Evolutionary conservation across 2,797 vertebrate genomes (phyloP).

Genomic region (Myotis planiceps): DNA sequence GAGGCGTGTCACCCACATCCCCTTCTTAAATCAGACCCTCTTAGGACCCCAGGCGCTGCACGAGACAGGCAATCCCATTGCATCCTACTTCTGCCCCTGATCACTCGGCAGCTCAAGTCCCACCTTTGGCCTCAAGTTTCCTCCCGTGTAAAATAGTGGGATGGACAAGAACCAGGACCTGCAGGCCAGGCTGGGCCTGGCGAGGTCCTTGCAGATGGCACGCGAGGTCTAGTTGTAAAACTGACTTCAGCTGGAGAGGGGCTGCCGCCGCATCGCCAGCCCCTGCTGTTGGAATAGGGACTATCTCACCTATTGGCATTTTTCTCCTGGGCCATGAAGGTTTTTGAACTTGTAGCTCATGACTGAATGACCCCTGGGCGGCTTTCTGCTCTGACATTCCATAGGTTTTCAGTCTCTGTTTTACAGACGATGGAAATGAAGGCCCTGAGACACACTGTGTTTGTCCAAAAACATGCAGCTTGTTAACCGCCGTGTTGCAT

Average conservation of each 20-base stretch:
- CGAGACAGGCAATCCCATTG: fast-evolving
- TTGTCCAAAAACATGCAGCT: not conserved
- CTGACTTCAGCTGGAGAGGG: not conserved
- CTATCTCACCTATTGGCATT: not conserved
- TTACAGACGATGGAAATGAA: not conserved
- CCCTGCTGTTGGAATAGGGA: not conserved
- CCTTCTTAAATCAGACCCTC: not conserved
- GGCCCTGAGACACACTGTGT: not conserved
- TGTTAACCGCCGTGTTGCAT: not conserved
- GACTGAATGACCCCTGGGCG: not conserved
- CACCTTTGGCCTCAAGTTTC: not conserved
- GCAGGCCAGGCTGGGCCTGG: not conserved
- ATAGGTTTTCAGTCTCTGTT: not conserved
- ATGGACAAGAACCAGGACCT: not conserved
- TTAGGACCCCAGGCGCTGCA: not conserved
- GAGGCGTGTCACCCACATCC: not conserved
- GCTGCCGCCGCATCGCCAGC: not conserved
- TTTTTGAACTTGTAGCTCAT: not conserved
- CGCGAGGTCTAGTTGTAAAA: not conserved
- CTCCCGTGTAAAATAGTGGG: not conserved
- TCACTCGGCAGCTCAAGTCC: not conserved
- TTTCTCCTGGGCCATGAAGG: not conserved
- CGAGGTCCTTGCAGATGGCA: not conserved
- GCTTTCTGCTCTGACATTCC: not conserved
- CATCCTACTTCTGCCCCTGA: not conserved